phyloP scores from a whole-genome alignment of 2,113 vertebrate genomes.

The Bombycilla garrulus region DNA sequence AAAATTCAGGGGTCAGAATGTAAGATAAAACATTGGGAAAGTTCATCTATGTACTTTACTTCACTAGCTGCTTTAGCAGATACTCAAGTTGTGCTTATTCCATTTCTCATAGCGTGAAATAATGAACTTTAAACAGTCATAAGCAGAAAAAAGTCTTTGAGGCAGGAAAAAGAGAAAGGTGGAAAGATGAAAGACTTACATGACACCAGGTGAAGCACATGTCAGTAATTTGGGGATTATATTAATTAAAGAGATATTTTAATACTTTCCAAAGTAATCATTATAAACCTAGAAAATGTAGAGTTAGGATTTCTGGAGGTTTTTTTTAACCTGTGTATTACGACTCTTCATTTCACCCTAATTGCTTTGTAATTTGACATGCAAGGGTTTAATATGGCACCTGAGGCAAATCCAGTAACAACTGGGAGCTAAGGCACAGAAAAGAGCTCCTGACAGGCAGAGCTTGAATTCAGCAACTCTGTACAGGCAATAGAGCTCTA shows the following conservation, averaged over 20 bases:
- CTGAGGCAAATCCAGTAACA: conserved; percentile 13
- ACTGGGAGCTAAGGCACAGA: neutral
- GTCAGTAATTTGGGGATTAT: neutral
- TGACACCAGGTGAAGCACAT: neutral
- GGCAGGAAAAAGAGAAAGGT: neutral
- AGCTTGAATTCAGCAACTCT: conserved; percentile 7
- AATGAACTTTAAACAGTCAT: neutral
- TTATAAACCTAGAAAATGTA: neutral
- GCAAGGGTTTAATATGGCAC: neutral
- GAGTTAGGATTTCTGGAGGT: neutral
- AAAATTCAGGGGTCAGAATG: neutral
- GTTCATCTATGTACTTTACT: neutral
- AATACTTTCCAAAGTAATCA: neutral
- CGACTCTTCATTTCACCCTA: neutral
- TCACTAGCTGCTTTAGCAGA: neutral
- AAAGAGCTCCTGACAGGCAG: conserved; percentile 22
- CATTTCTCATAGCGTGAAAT: neutral
- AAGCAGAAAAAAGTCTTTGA: neutral
- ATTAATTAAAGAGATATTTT: neutral
- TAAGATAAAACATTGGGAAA: neutral
- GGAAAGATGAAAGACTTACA: neutral
- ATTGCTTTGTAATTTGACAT: conserved; percentile 32
- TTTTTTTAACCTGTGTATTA: neutral
- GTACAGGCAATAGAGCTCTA: neutral
- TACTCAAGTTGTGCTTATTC: neutral